Evolutionary conservation across 2,113 vertebrate species (phyloP), one percentile per base, ranked within the genome.

Genomic region (Chaetodon trifascialis): DNA sequence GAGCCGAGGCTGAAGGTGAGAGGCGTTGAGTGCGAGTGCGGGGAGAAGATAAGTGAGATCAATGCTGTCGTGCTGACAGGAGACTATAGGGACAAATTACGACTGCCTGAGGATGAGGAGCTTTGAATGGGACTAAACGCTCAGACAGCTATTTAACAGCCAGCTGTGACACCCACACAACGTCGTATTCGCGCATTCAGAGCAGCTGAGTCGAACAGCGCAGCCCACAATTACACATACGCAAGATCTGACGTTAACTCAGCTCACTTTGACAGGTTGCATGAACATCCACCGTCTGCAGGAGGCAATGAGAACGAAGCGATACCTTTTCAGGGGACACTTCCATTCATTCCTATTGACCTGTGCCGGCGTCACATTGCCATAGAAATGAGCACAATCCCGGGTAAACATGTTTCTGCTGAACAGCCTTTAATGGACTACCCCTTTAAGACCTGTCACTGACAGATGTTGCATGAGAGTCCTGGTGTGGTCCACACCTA

Each of bases 91-190:
- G 54, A 73, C 66, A 66, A 83, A 83, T 80, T 65, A 76, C 15
- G 4, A 36, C 42, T 7, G 73, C 68, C 47, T 69, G 42, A 79
- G 42, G 47, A 77, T 10, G 56, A 73, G 56, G n/a, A 47, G 63
- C 63, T 84, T 6, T 58, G 66, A 79, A 84, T 44, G 42, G 52
- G 68, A 80, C 65, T 82, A 74, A 91, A 90, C 65, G 46, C 47
- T 72, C 71, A 73, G 49, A 76, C 36, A 60, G 79, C 64, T 75
- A 42, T 85, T 87, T 52, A 80, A 76, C 60, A 86, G 83, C 81
- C 87, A 88, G 90, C 84, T 89, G 86, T 69, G 80, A 84, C 71
- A 59, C 80, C 65, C 76, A 89, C 83, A 63, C 49, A 72, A 34
- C 1, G 14, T n/a, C 36, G 63, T 8, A n/a, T 58, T 86, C 66